Evolutionary conservation across 2,797 vertebrate species (phyloP).

Genomic region (Falco columbarius): DNA sequence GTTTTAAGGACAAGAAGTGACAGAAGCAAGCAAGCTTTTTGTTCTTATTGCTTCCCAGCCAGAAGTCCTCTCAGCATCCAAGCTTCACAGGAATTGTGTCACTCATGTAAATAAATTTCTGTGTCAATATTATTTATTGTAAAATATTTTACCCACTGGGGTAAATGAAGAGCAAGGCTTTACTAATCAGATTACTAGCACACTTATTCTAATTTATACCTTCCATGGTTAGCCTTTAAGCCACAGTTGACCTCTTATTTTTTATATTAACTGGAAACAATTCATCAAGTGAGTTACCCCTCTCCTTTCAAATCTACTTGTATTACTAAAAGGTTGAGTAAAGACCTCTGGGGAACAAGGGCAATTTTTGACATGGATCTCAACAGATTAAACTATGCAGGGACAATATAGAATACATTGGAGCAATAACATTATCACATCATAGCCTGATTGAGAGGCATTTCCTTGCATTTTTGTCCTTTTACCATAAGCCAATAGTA

Average conservation of each 20-base stretch:
- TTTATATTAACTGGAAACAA: conserved; percentile 80
- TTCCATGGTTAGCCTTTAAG: conserved; percentile 61
- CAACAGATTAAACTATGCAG: conserved; percentile 84
- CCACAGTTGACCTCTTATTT: conserved; percentile 71
- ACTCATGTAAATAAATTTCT: conserved; percentile 59
- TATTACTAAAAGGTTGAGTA: conserved; percentile 80
- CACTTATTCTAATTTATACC: conserved; percentile 67
- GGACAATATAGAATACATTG: conserved; percentile 84
- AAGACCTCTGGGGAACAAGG: conserved; percentile 82
- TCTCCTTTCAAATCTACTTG: conserved; percentile 79
- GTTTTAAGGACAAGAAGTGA: conserved; percentile 56
- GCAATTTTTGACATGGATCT: conserved; percentile 86
- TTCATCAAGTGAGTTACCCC: conserved; percentile 77
- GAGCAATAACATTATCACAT: conserved; percentile 86
- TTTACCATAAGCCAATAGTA: conserved; percentile 86
- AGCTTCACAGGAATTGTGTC: neutral
- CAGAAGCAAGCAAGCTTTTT: conserved; percentile 39
- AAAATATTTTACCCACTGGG: conserved; percentile 57
- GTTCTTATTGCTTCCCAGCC: neutral
- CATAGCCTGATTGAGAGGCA: conserved; percentile 83
- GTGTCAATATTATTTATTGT: conserved; percentile 66
- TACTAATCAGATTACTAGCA: conserved; percentile 64
- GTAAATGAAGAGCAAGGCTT: conserved; percentile 47
- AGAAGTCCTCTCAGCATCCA: conserved; percentile 14
- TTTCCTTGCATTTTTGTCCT: conserved; percentile 84